Base-by-base conservation (phyloP, 2,113 vertebrate species). In the Pelobates fuscus region DNA sequence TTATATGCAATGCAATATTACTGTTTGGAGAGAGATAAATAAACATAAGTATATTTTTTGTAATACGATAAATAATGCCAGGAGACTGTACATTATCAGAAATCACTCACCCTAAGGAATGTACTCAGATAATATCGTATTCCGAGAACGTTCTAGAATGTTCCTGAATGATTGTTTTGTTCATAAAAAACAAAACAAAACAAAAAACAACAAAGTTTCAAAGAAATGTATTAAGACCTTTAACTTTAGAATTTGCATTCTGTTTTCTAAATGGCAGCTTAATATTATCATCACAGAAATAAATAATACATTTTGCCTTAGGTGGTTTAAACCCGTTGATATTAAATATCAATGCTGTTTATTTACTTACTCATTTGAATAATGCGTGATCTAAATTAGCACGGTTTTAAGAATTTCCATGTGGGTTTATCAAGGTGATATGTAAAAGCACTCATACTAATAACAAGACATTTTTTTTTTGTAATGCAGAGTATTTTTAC, bases 221-320 rank as follows among this genome's bases (percentile, higher is more conserved):
- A 18, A 49, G 10, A 49, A 49, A 18, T 49, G 4, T 17, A 49
- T 49, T 49, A 49, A 49, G 44, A 49, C 17, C 44, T 49, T 49
- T 49, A 49, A 3, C 44, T 17, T 49, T 17, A 49, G 17, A 49
- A 11, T 12, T 1, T 2, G 44, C 44, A 49, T 17, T 49, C 32
- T 37, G 32, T 37, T 37, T 37, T 37, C 32, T 17, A 14, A 41
- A 12, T 17, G 17, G 12, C 24, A 71, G 37, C 57, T 49, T 14
- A 10, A 30, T 29, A 21, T 60, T 29, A 61, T 46, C n/a, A n/a
- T n/a, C 57, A 61, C 18, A 21, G 25, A 44, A 23, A 71, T 71
- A 71, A 71, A 71, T 70, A 70, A 70, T 70, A 59, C 43, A 71
- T 61, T 24, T 60, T 23, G 69, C 69, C 41, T 29, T 46, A 46